Conservation (phyloP, 2,888 invertebrate species). For the Byasa hedistus region DNA sequence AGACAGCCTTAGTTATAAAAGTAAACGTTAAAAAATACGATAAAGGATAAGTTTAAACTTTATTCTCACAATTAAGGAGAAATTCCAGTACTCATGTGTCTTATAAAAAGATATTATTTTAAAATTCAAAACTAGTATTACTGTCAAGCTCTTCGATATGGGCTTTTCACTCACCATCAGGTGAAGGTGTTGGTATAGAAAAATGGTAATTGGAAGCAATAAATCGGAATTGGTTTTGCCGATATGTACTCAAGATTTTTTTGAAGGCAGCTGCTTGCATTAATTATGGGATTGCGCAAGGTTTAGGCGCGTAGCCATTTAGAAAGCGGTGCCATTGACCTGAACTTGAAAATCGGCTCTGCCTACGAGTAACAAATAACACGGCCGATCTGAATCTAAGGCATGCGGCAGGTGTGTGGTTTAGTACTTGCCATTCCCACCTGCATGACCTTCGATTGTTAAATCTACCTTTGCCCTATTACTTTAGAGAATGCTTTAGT, state of each 20-base stretch:
- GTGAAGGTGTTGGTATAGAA: too few relatives aligned
- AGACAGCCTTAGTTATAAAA: background rate
- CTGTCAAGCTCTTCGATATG: too few relatives aligned
- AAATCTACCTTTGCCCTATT: conserved; percentile 17
- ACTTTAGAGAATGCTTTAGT: conserved; percentile 8
- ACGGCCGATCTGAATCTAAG: conserved; percentile 15
- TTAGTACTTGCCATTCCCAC: conserved; percentile 2
- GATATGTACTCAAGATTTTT: conserved; percentile 11
- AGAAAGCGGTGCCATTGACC: conserved; percentile 29
- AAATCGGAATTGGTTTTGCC: conserved; percentile 4
- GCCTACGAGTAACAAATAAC: conserved; percentile 16
- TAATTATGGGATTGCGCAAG: conserved; percentile 27
- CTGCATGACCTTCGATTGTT: conserved; percentile 28
- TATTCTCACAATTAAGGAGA: too few relatives aligned
- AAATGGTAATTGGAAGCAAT: background rate
- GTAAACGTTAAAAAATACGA: too few relatives aligned
- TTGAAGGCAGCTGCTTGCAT: conserved; percentile 19
- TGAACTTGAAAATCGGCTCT: conserved; percentile 23
- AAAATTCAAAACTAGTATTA: too few relatives aligned
- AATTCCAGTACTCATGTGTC: too few relatives aligned
- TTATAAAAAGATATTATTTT: too few relatives aligned
- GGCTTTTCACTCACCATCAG: too few relatives aligned
- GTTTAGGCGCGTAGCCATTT: conserved; percentile 25
- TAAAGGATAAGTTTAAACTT: too few relatives aligned
- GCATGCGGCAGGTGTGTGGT: conserved; percentile 16